Evolutionary conservation across 2,797 vertebrate genomes (phyloP), one percentile per base, ranked within the genome.

Genomic region (Taeniopygia guttata): DNA sequence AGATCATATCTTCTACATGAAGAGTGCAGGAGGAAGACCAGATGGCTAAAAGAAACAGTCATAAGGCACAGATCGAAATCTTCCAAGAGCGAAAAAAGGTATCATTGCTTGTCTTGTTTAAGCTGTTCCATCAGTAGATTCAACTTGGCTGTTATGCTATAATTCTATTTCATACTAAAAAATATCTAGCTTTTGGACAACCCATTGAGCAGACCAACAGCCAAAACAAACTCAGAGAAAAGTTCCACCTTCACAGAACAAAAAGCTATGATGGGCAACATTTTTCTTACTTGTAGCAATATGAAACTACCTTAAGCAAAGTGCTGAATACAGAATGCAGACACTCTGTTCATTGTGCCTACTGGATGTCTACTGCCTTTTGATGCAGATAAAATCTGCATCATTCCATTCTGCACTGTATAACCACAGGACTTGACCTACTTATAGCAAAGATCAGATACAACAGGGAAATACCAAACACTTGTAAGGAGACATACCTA

Each of bases 401-500:
- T 16, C 5, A 5, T 42, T 43, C 34, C 34, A 15, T 59, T 58
- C n/a, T 46, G 48, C 10, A 16, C 34, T 46, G 34, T 2, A 51
- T 6, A 70, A 68, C 13, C 52, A 63, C 13, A 59, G 25, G 27
- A 54, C 32, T 80, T 91, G 25, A 68, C 15, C 32, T 8, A 16
- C 0, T 0, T 13, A 67, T 1, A 34, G 38, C 4, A 6, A 72
- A 52, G 55, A 42, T 30, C 13, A 43, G 46, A n/a, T 10, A 20
- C 5, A 43, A 45, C 42, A 60, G n/a, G 14, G 34, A 83, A 88
- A 62, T 18, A 77, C 30, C 55, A 54, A 67, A 30, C 62, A 27
- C 29, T 32, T n/a, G 27, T 23, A n/a, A 72, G 30, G 17, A 68
- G 66, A 96, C 85, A 97, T 98, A 99, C 99, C 99, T 43, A 99